phyloP scores from a whole-genome alignment of 2,113 vertebrate species.

The Cranoglanis bouderius region DNA sequence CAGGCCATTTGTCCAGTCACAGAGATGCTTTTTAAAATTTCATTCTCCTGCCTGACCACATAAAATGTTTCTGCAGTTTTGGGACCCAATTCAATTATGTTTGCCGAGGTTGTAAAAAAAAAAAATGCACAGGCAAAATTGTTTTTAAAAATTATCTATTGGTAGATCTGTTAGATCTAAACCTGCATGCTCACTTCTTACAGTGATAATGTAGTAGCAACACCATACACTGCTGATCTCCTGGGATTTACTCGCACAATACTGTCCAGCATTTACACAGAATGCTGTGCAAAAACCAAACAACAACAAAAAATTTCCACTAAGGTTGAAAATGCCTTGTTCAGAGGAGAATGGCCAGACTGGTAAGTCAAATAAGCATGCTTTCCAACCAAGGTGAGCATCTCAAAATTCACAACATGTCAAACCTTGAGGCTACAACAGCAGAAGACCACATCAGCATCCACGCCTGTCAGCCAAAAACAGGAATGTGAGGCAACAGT shows the following conservation, averaged over 20 bases:
- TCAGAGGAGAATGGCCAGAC: not conserved
- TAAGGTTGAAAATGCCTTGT: not conserved
- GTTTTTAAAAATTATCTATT: not conserved
- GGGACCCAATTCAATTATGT: not conserved
- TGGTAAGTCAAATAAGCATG: not conserved
- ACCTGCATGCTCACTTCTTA: not conserved
- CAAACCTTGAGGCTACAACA: not conserved
- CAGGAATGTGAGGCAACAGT: not conserved
- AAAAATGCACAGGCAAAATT: not conserved
- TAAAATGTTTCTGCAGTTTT: not conserved
- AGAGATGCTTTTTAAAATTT: slow-evolving; percentile 3
- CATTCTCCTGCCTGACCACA: slow-evolving; percentile 10
- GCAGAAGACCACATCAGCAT: not conserved
- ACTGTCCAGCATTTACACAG: not conserved
- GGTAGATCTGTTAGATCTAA: not conserved
- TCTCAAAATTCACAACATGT: not conserved
- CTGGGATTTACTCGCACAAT: not conserved
- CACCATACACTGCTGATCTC: not conserved
- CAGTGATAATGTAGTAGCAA: not conserved
- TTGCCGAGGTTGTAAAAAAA: not conserved
- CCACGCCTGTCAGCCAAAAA: not conserved
- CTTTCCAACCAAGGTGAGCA: not conserved
- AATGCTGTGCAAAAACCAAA: not conserved
- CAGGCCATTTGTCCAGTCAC: slow-evolving; percentile 31
- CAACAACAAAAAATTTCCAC: not conserved